A percentile compares a stretch with the other conserved stretches of the same genome.
phyloP scores from a whole-genome alignment of 2,113 vertebrate genomes.

The Grammomys dolichurus region DNA sequence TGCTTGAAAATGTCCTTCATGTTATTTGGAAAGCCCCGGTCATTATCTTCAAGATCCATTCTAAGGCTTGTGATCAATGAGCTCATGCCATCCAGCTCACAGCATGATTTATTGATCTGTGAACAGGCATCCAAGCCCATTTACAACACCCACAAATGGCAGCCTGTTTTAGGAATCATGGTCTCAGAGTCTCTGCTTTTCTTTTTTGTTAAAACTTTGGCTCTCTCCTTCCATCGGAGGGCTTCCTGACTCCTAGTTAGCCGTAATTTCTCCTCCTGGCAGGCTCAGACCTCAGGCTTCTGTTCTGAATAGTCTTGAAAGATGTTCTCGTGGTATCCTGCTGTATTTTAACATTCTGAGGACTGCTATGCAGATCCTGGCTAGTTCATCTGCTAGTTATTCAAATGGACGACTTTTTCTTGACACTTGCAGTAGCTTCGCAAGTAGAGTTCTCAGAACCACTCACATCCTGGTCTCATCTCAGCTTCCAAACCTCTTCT shows the following conservation, averaged over 20 bases:
- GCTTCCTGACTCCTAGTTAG: background rate
- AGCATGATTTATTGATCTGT: background rate
- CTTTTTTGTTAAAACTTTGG: background rate
- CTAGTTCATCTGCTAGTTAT: background rate
- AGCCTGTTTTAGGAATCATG: background rate
- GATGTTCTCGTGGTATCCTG: background rate
- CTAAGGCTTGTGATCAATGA: background rate
- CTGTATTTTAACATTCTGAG: background rate
- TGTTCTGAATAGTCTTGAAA: background rate
- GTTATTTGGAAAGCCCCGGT: background rate
- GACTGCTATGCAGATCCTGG: background rate
- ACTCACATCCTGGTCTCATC: background rate
- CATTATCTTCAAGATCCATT: background rate
- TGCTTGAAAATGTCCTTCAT: background rate
- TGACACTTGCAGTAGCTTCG: fast-evolving
- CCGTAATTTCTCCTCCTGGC: background rate
- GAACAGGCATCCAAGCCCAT: background rate
- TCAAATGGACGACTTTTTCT: background rate
- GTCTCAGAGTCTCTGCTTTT: background rate
- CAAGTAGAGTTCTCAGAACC: background rate
- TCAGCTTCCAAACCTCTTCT: background rate
- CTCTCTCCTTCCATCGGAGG: background rate
- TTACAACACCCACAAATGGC: background rate
- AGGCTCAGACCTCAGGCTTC: background rate
- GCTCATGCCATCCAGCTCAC: background rate